Conservation (phyloP, 2,797 vertebrate genomes). For the Oreortyx pictus region DNA sequence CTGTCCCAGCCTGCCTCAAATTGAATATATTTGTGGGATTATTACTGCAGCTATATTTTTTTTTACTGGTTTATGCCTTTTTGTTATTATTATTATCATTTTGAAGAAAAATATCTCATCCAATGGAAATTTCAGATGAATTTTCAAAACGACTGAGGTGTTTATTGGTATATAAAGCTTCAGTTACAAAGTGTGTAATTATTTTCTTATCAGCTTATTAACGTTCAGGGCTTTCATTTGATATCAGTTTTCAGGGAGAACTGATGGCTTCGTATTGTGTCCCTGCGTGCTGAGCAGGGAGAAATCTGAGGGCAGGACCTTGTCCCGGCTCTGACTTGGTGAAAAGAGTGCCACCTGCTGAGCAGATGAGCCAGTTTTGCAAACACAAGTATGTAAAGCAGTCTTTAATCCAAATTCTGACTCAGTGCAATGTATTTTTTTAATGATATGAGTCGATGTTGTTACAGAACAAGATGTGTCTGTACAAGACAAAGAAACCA, state of each 20-base stretch:
- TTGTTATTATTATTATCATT: neutral
- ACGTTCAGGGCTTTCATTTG: conserved; percentile 5
- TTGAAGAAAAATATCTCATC: neutral
- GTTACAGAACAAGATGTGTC: conserved; percentile 47
- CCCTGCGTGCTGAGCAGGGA: neutral
- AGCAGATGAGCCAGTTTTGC: neutral
- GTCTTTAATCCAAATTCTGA: conserved; percentile 58
- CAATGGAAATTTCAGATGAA: neutral
- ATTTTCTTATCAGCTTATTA: neutral
- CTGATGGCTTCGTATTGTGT: neutral
- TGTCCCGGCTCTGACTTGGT: neutral
- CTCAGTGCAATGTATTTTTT: conserved; percentile 47
- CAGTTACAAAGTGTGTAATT: neutral
- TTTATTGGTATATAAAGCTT: neutral
- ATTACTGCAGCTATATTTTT: neutral
- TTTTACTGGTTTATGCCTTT: neutral
- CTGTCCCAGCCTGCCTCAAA: neutral
- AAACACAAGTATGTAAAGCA: neutral
- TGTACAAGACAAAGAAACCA: conserved; percentile 50
- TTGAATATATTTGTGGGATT: neutral
- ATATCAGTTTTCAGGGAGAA: neutral
- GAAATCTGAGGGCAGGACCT: fast-evolving
- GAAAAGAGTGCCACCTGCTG: conserved; percentile 61
- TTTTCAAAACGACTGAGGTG: neutral
- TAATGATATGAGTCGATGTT: conserved; percentile 33